Evolutionary conservation across 2,888 invertebrate species (phyloP).

Genomic region (Flabesymbios commensalis): DNA sequence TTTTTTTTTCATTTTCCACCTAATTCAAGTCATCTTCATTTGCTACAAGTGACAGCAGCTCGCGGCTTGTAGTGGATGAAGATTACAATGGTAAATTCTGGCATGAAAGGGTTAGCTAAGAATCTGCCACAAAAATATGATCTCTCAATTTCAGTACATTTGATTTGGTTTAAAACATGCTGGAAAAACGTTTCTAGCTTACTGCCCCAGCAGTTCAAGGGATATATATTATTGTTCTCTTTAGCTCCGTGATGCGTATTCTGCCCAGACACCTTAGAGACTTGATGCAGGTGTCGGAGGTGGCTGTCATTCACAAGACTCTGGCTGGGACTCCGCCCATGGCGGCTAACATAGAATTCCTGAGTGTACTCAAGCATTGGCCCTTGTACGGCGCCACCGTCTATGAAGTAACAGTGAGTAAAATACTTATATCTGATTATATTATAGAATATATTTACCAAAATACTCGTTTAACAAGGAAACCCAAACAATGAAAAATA

Average conservation of each 20-base stretch:
- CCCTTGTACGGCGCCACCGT: constrained; percentile 89
- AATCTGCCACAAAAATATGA: no score
- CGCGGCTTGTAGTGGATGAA: no score
- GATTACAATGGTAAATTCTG: no score
- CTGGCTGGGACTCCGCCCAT: constrained; percentile 82
- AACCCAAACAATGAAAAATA: background rate
- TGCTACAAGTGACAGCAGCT: no score
- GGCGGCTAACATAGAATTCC: constrained; percentile 88
- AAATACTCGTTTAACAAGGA: background rate
- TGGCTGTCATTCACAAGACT: constrained; percentile 88
- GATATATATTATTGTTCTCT: no score
- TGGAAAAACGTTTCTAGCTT: no score
- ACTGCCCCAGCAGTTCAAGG: no score
- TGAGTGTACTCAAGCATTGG: constrained; percentile 92
- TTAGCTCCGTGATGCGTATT: constrained; percentile 63
- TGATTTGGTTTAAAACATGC: no score
- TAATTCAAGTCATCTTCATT: no score
- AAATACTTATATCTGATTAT: background rate
- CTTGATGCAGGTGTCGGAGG: constrained; percentile 77
- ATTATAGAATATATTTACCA: background rate
- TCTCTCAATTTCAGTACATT: no score
- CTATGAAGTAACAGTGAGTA: constrained; percentile 86
- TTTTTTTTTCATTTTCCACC: no score
- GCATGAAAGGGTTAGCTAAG: no score
- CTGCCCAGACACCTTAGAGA: constrained; percentile 80